Evolutionary conservation across 2,797 vertebrate species (phyloP).

Genomic region (Cuculus canorus): DNA sequence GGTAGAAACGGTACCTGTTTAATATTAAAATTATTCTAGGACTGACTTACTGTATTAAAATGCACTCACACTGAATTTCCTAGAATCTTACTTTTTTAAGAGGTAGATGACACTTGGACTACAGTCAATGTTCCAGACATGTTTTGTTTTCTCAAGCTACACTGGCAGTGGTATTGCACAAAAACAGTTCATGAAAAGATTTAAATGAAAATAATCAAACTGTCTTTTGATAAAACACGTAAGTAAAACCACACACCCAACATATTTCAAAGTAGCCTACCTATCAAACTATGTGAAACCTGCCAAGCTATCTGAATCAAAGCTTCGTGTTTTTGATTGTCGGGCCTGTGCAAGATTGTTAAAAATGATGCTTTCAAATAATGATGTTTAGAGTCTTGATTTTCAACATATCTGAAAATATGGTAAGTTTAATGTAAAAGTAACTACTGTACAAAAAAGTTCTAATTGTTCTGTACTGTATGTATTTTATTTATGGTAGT

Average conservation of each 20-base stretch:
- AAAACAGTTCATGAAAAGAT: conserved; percentile 73
- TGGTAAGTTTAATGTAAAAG: conserved; percentile 78
- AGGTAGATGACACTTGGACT: conserved; percentile 60
- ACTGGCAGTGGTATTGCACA: conserved; percentile 77
- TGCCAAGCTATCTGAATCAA: conserved; percentile 74
- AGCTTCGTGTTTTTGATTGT: conserved; percentile 77
- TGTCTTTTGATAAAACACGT: conserved; percentile 75
- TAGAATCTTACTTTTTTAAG: conserved; percentile 70
- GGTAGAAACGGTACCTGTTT: conserved; percentile 93
- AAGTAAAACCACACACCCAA: conserved; percentile 60
- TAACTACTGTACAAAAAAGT: conserved; percentile 87
- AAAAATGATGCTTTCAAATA: conserved; percentile 86
- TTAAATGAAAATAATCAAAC: conserved; percentile 67
- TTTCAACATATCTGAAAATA: conserved; percentile 78
- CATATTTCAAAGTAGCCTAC: conserved; percentile 74
- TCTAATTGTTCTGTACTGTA: conserved; percentile 82
- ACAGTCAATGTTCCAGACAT: conserved; percentile 64
- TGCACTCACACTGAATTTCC: conserved; percentile 67
- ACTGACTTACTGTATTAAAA: conserved; percentile 61
- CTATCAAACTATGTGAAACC: conserved; percentile 72
- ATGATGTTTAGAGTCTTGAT: conserved; percentile 83
- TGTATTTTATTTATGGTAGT: conserved; percentile 93
- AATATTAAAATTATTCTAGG: conserved; percentile 69
- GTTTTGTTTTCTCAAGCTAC: conserved; percentile 71
- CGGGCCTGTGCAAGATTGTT: conserved; percentile 88